Base-by-base conservation (phyloP, 2,888 invertebrate genomes). In the Acleris cristana region DNA sequence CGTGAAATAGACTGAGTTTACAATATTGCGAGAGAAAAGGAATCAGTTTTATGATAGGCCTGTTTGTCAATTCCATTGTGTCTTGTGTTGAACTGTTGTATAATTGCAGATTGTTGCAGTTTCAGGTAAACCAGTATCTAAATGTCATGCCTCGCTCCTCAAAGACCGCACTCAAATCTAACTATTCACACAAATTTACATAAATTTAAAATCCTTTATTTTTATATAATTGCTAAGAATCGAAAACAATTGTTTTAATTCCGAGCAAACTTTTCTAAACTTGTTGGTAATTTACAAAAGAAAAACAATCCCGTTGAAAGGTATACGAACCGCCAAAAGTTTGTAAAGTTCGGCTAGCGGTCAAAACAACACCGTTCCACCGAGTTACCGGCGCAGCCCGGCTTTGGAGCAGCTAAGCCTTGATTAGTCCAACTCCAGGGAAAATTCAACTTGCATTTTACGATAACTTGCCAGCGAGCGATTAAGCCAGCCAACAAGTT, bases 401-500 rank as follows among this genome's bases (percentile, higher is more conserved):
- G 62, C 52, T 62, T 62, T 62, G 51, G 23, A 53, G 6, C 65
- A 60, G 59, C 56, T 62, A 67, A 67, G 57, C 66, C 62, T 57
- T 67, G 53, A 67, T 66, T 66, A 62, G 61, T 26, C 45, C 49
- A 66, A 66, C 66, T 66, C 56, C 55, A n/a, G 57, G 45, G 57
- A 57, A 57, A 51, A 61, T 65, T 26, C 57, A 67, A 67, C 62
- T 57, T 67, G 66, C 56, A 67, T 67, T 67, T 67, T 62, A 64
- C 52, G 45, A 58, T 64, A 67, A 67, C 56, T 52, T 53, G 45
- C 40, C 40, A 14, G 40, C 52, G 34, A 53, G 62, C 62, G 48
- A 67, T 67, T 67, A 58, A 66, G 51, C 64, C 34, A 58, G 52
- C 62, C 62, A 62, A 67, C 62, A 58, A 67, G 56, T 62, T 67